phyloP scores from a whole-genome alignment of 2,113 vertebrate species.

The Delphinapterus leucas region DNA sequence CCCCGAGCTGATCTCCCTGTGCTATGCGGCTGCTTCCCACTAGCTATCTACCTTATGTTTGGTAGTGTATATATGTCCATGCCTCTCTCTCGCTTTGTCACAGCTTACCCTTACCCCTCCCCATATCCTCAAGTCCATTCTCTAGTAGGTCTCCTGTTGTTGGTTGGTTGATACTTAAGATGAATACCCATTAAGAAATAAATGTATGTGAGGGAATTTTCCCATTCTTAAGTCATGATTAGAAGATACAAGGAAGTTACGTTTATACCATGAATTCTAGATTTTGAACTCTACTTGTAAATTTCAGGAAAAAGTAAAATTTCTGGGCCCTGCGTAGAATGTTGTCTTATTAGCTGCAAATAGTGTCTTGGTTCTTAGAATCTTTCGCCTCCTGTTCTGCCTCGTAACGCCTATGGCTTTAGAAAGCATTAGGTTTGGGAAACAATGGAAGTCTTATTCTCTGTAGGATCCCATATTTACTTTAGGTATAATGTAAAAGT shows the following conservation, averaged over 20 bases:
- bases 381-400: neutral
- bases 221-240: neutral
- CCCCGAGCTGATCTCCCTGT: too few relatives aligned
- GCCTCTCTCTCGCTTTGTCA: too few relatives aligned
- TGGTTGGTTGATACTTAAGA: neutral
- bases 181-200: neutral
- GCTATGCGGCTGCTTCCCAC: too few relatives aligned
- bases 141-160: neutral
- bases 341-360: neutral
- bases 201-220: neutral
- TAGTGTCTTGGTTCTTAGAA: neutral
- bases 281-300: neutral
- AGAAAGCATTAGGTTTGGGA: neutral
- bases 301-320: conserved; percentile 5
- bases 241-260: neutral
- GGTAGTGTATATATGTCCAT: too few relatives aligned
- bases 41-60: too few relatives aligned
- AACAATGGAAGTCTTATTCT: neutral
- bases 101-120: too few relatives aligned
- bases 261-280: neutral
- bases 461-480: neutral
- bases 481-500: neutral
- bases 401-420: neutral
- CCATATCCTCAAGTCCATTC: too few relatives aligned
- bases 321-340: neutral